Evolutionary conservation across 2,888 invertebrate genomes (phyloP), one percentile per base, ranked within the genome.

Genomic region (Empis stercorea): DNA sequence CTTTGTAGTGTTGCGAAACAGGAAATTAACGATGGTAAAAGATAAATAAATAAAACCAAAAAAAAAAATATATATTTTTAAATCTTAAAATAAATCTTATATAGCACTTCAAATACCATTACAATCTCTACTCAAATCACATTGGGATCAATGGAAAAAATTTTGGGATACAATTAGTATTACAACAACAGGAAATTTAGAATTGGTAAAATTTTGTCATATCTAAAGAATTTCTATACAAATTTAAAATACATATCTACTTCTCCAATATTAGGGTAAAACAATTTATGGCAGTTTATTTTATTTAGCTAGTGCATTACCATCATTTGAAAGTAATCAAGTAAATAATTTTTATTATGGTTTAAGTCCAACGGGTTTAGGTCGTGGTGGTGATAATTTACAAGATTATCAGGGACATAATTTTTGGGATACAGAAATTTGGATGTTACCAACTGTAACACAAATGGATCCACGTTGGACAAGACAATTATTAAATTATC

Each of bases 361-460:
- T 0, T 64, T 78, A 7, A 78, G 78, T 56, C 78, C 79, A 0
- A 73, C 74, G 0, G 76, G 79, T 0, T 58, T 79, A 11, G 76
- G 76, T 0, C 70, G 75, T 47, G 74, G 75, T 11, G 56, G 54
- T 27, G 63, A 61, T 7, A 56, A 63, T 46, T 54, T 63, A 9
- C 59, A 58, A 13, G 71, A 70, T 49, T 71, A 70, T 49, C 50
- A 68, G 71, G 79, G 79, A 13, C 79, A 79, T 56, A 77, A 73
- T 54, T 76, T 78, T 59, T 78, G 78, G 78, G 79, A 79, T 52
- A 77, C 78, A 0, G 79, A 79, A 60, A 75, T 74, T 40, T 79
- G 78, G 78, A 78, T 79, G 73, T 71, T 74, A 44, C 78, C 78
- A 0, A 63, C 71, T 1, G 73, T 76, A 6, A 62, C 75, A 10